These are phyloP conservation scores for Melanargia galathea DNA, from an alignment of 2,888 invertebrate genomes.

Conservation along the genomic window DNA sequence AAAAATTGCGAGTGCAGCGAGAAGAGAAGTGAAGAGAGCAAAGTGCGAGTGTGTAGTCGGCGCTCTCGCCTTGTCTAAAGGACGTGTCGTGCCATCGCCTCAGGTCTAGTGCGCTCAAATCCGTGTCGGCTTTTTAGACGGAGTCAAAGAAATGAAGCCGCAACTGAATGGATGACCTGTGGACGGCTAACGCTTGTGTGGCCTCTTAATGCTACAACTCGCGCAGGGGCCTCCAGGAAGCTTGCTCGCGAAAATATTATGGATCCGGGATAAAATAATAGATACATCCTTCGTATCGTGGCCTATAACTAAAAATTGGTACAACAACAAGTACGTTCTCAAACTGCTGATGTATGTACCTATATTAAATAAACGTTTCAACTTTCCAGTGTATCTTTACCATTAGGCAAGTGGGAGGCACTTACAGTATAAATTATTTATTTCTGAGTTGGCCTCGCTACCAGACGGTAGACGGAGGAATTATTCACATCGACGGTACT, in stretches of 20 bases:
- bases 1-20: no score
- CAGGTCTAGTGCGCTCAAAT: no score
- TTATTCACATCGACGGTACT: constrained; percentile 60
- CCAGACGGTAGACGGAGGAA: constrained; percentile 48
- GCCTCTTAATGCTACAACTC: neutral
- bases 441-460: constrained; percentile 45
- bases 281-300: no score
- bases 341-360: no score
- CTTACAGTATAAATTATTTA: constrained; percentile 60
- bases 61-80: no score
- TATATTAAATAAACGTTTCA: constrained; percentile 13
- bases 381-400: constrained; percentile 26
- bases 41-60: no score
- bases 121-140: no score
- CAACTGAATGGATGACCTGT: neutral
- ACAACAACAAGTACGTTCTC: no score
- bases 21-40: no score
- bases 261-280: neutral
- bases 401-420: constrained; percentile 32
- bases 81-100: no score
- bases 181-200: neutral
- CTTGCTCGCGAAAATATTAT: neutral
- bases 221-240: neutral
- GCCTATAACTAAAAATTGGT: no score
- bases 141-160: neutral